A percentile compares a stretch with the other conserved stretches of the same genome.
These are phyloP conservation scores for Neopipo cinnamomea DNA, from an alignment of 2,113 vertebrate species.

Conservation along the genomic window DNA sequence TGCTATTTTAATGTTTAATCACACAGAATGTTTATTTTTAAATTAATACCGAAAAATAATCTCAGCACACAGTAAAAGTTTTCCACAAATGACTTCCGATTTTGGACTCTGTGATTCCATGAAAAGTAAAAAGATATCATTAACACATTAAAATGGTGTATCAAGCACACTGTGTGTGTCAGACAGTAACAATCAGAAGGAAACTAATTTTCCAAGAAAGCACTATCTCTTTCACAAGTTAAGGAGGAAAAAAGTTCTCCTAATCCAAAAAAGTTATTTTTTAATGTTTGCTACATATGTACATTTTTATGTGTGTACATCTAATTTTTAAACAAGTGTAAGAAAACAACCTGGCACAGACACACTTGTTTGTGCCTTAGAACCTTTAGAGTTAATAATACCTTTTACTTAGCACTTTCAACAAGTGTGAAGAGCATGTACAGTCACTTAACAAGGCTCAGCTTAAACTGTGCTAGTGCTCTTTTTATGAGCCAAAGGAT, in stretches of 20 bases:
- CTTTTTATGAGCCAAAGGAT: background rate
- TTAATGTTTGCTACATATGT: background rate
- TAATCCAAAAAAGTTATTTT: background rate
- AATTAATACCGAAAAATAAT: background rate
- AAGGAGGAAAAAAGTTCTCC: background rate
- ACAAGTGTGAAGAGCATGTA: background rate
- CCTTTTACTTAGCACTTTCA: background rate
- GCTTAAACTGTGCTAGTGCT: background rate
- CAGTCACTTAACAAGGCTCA: background rate
- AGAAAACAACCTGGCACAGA: background rate
- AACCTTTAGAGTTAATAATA: background rate
- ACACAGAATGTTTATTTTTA: background rate
- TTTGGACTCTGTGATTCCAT: background rate
- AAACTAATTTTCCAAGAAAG: background rate
- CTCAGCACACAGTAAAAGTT: background rate
- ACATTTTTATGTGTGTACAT: accelerated
- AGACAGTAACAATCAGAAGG: background rate
- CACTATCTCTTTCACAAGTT: background rate
- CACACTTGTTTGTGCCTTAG: background rate
- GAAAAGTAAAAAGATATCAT: background rate
- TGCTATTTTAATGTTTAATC: background rate
- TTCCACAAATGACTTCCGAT: background rate
- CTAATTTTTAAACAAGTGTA: background rate
- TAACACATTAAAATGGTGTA: background rate
- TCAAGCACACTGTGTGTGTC: background rate